Evolutionary conservation across 1,140 invertebrate genomes (phyloP).

Genomic region (Chionoecetes opilio): DNA sequence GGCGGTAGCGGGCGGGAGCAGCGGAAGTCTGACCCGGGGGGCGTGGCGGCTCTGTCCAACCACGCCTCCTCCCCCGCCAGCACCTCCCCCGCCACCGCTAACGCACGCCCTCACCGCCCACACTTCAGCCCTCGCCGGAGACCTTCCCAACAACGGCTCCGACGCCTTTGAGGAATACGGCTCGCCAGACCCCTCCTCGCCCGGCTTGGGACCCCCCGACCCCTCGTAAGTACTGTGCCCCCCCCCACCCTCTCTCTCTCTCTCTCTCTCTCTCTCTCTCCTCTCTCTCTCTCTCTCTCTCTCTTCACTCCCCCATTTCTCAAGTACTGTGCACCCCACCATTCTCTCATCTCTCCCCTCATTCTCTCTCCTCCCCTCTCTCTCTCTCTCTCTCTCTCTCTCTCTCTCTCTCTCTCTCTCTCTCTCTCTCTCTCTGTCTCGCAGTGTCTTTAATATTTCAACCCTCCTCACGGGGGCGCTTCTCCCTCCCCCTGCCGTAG

Average conservation of each 20-base stretch:
- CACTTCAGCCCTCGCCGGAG: background rate
- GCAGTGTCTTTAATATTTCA: background rate
- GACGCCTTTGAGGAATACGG: background rate
- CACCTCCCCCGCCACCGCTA: background rate
- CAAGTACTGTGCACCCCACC: background rate
- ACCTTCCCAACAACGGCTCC: background rate
- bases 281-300: background rate
- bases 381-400: background rate
- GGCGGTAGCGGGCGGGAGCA: background rate
- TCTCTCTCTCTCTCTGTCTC: slow-evolving; percentile 47
- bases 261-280: background rate
- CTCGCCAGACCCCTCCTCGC: background rate
- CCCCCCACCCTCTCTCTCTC: background rate
- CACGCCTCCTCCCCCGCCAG: background rate
- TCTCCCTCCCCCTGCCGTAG: too few relatives aligned
- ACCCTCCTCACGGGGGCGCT: background rate
- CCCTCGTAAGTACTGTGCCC: background rate
- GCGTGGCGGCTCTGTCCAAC: background rate
- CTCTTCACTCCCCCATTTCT: background rate
- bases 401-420: slow-evolving; percentile 48
- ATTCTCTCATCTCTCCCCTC: background rate
- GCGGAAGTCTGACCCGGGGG: too few relatives aligned
- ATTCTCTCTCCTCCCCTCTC: background rate
- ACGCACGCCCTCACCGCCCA: background rate
- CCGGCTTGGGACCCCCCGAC: background rate